phyloP scores from a whole-genome alignment of 2,113 vertebrate species.

The Euleptes europaea region DNA sequence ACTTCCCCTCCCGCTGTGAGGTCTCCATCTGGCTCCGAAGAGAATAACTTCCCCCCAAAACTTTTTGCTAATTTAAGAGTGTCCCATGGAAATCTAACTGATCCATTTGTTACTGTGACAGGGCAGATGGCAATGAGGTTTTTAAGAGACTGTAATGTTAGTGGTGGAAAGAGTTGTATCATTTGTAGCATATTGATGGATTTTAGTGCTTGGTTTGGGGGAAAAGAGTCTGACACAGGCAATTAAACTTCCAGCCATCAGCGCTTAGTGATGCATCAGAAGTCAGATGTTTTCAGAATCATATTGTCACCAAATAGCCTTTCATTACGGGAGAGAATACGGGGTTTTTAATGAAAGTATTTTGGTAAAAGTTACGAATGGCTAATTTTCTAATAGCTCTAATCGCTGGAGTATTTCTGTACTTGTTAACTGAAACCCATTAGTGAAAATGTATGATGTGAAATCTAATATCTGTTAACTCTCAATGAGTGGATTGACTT shows the following conservation, averaged over 20 bases:
- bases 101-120: slow-evolving; percentile 60
- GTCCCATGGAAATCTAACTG: slow-evolving; percentile 58
- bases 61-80: slow-evolving; percentile 56
- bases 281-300: slow-evolving; percentile 56
- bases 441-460: slow-evolving; percentile 59
- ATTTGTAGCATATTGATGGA: slow-evolving; percentile 51
- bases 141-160: slow-evolving; percentile 51
- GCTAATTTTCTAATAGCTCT: slow-evolving; percentile 63
- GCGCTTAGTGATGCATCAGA: slow-evolving; percentile 53
- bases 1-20: slow-evolving; percentile 70
- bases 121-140: slow-evolving; percentile 58
- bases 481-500: slow-evolving; percentile 72
- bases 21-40: slow-evolving; percentile 69
- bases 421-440: slow-evolving; percentile 53
- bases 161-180: slow-evolving; percentile 28
- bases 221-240: slow-evolving; percentile 46
- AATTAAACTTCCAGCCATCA: slow-evolving; percentile 57
- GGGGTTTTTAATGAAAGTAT: slow-evolving; percentile 50
- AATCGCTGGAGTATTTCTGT: slow-evolving; percentile 58
- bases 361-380: slow-evolving; percentile 55
- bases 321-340: slow-evolving; percentile 49
- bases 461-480: slow-evolving; percentile 68
- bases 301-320: slow-evolving; percentile 48
- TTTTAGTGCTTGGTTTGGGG: slow-evolving; percentile 49
- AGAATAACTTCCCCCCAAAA: slow-evolving; percentile 57